Conservation (phyloP, 2,888 invertebrate genomes). For the Xanthorhoe designata region DNA sequence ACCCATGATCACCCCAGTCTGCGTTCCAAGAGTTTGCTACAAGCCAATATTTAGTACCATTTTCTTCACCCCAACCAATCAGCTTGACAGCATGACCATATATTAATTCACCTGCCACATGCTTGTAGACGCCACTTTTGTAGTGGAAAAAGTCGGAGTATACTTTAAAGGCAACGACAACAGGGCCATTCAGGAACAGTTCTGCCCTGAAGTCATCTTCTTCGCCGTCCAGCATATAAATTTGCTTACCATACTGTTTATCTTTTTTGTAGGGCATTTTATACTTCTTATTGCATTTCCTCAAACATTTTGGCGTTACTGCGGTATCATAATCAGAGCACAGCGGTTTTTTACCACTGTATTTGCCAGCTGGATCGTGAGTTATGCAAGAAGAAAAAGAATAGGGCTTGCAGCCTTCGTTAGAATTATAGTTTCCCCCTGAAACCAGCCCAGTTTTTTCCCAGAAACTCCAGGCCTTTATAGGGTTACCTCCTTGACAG, state of each 20-base stretch:
- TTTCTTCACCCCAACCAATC: slow-evolving; percentile 94
- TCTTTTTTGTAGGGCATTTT: slow-evolving; percentile 89
- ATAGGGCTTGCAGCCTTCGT: slow-evolving; percentile 26
- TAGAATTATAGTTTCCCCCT: slow-evolving; percentile 28
- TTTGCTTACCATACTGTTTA: slow-evolving; percentile 89
- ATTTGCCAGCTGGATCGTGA: not conserved
- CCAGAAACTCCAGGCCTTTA: slow-evolving; percentile 21
- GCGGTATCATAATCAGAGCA: not conserved
- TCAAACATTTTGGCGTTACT: not conserved
- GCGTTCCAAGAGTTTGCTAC: slow-evolving; percentile 97
- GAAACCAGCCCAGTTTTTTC: slow-evolving; percentile 21
- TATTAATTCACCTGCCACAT: slow-evolving; percentile 89
- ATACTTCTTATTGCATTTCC: slow-evolving; percentile 77
- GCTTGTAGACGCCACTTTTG: slow-evolving; percentile 90
- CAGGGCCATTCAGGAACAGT: slow-evolving; percentile 93
- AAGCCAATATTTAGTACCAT: slow-evolving; percentile 93
- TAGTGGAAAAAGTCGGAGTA: slow-evolving; percentile 94
- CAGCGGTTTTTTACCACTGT: not conserved
- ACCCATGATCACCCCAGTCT: slow-evolving; percentile 96
- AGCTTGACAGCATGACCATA: slow-evolving; percentile 96
- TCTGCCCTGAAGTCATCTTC: slow-evolving; percentile 91
- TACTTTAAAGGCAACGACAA: slow-evolving; percentile 95
- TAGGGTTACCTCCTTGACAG: slow-evolving; percentile 18
- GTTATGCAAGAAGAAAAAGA: slow-evolving; percentile 11
- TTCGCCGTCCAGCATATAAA: slow-evolving; percentile 86